Evolutionary conservation across 2,113 vertebrate species (phyloP).

Genomic region (Cavia porcellus): DNA sequence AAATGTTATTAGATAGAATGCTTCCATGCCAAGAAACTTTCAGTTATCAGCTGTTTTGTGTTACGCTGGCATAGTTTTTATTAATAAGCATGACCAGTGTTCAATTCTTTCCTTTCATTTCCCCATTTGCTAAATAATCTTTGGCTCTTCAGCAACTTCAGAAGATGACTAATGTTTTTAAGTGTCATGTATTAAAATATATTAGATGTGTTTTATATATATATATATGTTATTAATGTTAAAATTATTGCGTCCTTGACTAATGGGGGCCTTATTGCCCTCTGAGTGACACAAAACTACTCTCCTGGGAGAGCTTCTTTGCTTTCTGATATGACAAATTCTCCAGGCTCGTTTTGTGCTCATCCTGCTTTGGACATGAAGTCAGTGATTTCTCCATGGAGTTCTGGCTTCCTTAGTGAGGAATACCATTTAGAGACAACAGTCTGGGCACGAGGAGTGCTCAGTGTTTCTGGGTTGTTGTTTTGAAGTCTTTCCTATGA

Average conservation of each 20-base stretch:
- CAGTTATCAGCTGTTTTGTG: neutral
- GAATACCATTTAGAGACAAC: conserved; percentile 28
- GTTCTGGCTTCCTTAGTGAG: neutral
- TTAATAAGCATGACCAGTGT: conserved; percentile 15
- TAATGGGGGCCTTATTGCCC: neutral
- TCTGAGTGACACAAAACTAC: neutral
- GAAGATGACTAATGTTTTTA: conserved; percentile 34
- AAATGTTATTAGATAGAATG: neutral
- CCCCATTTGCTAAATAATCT: conserved; percentile 45
- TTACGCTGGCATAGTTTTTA: neutral
- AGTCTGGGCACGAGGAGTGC: neutral
- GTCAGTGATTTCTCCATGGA: conserved; percentile 55
- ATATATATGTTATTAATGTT: neutral
- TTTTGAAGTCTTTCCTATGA: neutral
- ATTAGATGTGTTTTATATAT: neutral
- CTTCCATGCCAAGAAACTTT: neutral
- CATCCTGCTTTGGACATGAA: conserved; percentile 1
- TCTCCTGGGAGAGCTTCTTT: neutral
- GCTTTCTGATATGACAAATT: conserved; percentile 24
- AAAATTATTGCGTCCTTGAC: neutral
- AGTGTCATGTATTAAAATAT: neutral
- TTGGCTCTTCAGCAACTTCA: neutral
- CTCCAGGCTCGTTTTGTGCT: conserved; percentile 29
- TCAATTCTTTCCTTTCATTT: neutral
- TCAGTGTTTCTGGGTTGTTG: neutral